Base-by-base conservation (phyloP, 2,888 invertebrate species). In the Lithophane leautieri region DNA sequence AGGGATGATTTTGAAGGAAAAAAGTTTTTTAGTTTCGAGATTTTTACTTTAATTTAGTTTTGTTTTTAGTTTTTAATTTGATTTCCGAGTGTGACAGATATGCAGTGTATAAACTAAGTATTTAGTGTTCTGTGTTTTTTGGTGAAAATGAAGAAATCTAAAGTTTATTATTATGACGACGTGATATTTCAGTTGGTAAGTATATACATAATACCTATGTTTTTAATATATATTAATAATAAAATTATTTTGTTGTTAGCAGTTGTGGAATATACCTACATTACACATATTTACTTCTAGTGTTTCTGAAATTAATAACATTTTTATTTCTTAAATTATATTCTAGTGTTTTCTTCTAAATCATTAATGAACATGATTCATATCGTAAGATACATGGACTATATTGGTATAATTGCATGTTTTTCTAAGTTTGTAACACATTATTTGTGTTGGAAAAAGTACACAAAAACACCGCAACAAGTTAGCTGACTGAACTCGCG, bases 171-270 rank as follows among this genome's bases (percentile, higher is more conserved):
- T 70, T 90, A 83, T 44, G 84, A 88, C 9, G 90, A 92, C 65
- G 87, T 87, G 54, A 74, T 56, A 60, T 90, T 86, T 84, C 88
- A 90, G 68, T 73, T 91, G 89, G 92, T 92, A 73, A 88, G 92
- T 62, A 19, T 50, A 22, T 22, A 42, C 22, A 7, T 25, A 25
- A n/a, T 14, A n/a, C 0, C 11, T 12, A 14, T 28, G 28, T 25
- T 44, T 25, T 65, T 2, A 47, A 28, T 34, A 16, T n/a, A n/a
- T 14, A 66, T 28, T 6, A 50, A 22, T 22, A 28, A 50, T 50
- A 14, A 4, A 14, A 14, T 22, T 19, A 44, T 47, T 19, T 22
- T 66, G 9, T 22, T 66, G 14, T 47, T 2, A 47, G 14, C 22
- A 22, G 28, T 28, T 28, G 65, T 28, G 28, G 19, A 44, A 19